Base-by-base conservation (phyloP, 2,797 vertebrate genomes). In the Macrochelys suwanniensis region DNA sequence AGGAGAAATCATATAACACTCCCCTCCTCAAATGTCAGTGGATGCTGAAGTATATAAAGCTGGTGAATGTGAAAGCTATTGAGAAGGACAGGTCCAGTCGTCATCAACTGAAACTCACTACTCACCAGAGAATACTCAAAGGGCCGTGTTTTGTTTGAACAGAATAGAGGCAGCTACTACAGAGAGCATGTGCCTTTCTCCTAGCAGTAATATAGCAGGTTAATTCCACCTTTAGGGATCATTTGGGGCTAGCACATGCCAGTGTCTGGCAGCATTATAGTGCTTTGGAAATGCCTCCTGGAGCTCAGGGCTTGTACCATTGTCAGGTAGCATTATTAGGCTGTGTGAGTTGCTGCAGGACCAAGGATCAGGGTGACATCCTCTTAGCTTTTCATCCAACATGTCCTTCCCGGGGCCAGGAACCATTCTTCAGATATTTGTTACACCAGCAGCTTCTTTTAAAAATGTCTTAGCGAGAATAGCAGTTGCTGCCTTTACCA, bases 221-320 rank as follows among this genome's bases (percentile, higher is more conserved):
- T 83, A 28, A n/a, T 53, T 15, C 45, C 25, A 28, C n/a, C 15
- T 81, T 28, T 10, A 42, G 42, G 31, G 80, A 13, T 31, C 51
- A 21, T 0, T 0, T 23, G 45, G 56, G 53, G 53, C 2, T 33
- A 85, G 26, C 23, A 59, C 61, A 10, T 0, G 0, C 10, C 50
- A 71, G 5, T 28, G 6, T n/a, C 56, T 65, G 74, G 23, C n/a
- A 84, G 50, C 25, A 7, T 0, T 16, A 37, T 21, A 54, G 13
- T 10, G 47, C 31, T 56, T 45, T 76, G 78, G n/a, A 68, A 91
- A 42, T 31, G 37, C 11, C 19, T 57, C 28, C 15, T 82, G 23
- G 51, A 4, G 37, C 2, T 1, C 53, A 50, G 81, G 33, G 4
- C 57, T 89, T 47, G 26, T 11, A 77, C 61, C 45, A 2, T 53